Evolutionary conservation across 2,888 invertebrate genomes (phyloP).

Genomic region (Polia nebulosa): DNA sequence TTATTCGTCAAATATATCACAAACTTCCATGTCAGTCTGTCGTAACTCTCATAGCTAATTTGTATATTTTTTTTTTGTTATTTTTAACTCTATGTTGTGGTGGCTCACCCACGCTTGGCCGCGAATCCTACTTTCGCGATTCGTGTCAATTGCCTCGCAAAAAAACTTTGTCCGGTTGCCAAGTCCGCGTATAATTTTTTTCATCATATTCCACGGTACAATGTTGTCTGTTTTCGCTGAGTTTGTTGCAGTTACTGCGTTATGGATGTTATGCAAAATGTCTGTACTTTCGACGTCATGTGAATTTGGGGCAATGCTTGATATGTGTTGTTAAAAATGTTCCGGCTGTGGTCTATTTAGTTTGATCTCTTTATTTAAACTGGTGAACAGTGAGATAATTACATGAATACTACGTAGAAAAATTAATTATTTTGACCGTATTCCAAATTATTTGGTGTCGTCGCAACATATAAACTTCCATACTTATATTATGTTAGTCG

Average conservation of each 20-base stretch:
- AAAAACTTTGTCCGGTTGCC: constrained; percentile 82
- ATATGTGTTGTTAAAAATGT: constrained; percentile 9
- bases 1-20: constrained; percentile 22
- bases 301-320: constrained; percentile 27
- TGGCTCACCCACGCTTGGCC: constrained; percentile 81
- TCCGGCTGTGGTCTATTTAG: constrained; percentile 15
- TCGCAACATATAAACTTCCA: too few species aligned
- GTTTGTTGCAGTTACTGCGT: constrained; percentile 39
- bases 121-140: constrained; percentile 81
- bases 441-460: too few species aligned
- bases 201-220: constrained; percentile 59
- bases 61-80: constrained; percentile 41
- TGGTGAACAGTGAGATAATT: neutral
- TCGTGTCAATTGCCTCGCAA: constrained; percentile 86
- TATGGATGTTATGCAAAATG: constrained; percentile 41
- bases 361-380: neutral
- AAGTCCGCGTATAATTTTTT: constrained; percentile 73
- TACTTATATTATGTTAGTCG: too few species aligned
- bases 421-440: too few species aligned
- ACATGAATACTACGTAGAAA: neutral
- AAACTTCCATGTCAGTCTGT: constrained; percentile 46
- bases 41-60: constrained; percentile 52
- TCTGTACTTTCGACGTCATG: constrained; percentile 23
- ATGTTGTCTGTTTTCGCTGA: constrained; percentile 31
- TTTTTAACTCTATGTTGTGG: constrained; percentile 75